phyloP scores from a whole-genome alignment of 64 coral and sea anemone genomes.

The Stichodactyla helianthus region DNA sequence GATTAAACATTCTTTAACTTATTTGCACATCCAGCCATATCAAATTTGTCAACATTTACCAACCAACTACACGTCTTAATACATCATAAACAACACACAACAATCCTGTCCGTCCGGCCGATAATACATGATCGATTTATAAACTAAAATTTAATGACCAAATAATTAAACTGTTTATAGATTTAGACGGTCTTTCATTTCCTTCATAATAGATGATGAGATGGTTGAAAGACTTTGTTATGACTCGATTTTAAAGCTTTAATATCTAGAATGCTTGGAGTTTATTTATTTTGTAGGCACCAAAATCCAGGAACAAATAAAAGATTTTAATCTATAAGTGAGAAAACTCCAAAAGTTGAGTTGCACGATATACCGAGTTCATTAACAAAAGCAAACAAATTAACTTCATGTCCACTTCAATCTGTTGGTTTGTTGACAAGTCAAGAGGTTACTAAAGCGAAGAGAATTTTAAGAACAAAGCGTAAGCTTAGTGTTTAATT shows the following conservation, averaged over 20 bases:
- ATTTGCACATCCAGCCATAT: too few species aligned
- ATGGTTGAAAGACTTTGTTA: slow-evolving; percentile 3
- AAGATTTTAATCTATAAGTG: neutral
- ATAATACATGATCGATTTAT: neutral
- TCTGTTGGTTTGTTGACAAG: neutral
- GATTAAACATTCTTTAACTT: too few species aligned
- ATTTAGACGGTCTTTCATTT: neutral
- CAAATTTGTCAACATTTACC: too few species aligned
- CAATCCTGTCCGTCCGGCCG: neutral
- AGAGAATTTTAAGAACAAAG: neutral
- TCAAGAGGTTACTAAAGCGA: neutral
- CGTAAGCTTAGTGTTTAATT: neutral
- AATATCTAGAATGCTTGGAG: neutral
- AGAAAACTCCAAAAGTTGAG: neutral
- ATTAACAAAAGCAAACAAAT: neutral
- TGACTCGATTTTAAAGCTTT: neutral
- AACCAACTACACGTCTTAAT: too few species aligned
- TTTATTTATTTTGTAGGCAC: neutral
- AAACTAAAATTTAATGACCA: neutral
- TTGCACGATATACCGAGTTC: neutral
- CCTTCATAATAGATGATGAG: neutral
- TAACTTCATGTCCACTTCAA: neutral
- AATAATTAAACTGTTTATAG: neutral
- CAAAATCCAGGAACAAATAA: neutral
- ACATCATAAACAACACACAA: too few species aligned